These are phyloP conservation scores for Zonotrichia albicollis DNA, from an alignment of 2,797 vertebrate genomes.

Conservation along the genomic window DNA sequence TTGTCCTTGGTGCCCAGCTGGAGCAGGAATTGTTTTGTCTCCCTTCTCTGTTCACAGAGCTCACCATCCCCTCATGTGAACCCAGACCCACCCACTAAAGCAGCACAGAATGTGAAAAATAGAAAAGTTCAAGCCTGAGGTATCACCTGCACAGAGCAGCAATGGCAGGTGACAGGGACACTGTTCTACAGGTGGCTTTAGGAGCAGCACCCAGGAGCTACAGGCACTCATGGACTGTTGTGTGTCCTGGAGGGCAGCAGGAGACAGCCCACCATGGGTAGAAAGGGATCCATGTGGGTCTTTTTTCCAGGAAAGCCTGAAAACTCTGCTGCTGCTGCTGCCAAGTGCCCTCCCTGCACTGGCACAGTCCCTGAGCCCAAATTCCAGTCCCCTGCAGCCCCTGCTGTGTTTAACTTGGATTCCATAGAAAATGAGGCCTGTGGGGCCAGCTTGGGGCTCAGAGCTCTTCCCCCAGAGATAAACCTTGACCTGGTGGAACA, in stretches of 20 bases:
- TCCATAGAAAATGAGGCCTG: fast-evolving
- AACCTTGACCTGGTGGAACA: neutral
- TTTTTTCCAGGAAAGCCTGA: no score
- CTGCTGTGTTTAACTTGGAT: neutral
- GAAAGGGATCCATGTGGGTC: neutral
- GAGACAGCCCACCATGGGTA: fast-evolving
- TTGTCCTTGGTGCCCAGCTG: no score
- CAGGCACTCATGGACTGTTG: neutral
- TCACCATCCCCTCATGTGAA: fast-evolving
- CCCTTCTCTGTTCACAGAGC: neutral
- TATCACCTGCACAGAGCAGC: neutral
- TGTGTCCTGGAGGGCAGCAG: neutral
- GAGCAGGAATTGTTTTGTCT: no score
- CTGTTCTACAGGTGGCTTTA: neutral
- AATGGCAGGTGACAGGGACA: neutral
- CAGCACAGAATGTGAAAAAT: neutral
- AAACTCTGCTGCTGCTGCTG: neutral
- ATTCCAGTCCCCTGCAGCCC: neutral
- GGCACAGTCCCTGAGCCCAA: neutral
- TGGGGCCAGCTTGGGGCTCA: neutral
- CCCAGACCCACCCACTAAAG: neutral
- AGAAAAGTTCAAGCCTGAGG: neutral
- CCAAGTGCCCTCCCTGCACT: neutral
- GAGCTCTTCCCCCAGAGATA: neutral
- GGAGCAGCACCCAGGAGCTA: neutral